phyloP scores from a whole-genome alignment of 2,797 vertebrate genomes.

The Vultur gryphus region DNA sequence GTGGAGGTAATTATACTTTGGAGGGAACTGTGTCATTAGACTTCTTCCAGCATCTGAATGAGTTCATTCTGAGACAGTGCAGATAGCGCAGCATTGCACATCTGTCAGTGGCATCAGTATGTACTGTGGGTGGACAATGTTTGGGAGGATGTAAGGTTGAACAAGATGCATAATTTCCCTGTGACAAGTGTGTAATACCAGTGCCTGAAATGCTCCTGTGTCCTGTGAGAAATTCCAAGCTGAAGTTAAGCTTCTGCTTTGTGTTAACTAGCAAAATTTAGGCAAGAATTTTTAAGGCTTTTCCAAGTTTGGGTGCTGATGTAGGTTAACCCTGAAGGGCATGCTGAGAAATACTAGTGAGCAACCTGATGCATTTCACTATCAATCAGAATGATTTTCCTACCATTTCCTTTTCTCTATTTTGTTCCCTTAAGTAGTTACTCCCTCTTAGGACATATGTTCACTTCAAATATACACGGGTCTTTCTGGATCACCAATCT shows the following conservation, averaged over 20 bases:
- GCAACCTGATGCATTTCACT: background rate
- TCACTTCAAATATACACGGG: background rate
- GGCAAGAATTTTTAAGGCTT: background rate
- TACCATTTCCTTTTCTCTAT: background rate
- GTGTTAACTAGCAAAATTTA: background rate
- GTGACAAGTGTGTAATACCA: background rate
- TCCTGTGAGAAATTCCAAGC: background rate
- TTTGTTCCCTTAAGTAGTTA: background rate
- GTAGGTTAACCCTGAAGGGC: background rate
- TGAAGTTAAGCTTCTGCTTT: background rate
- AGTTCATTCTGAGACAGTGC: background rate
- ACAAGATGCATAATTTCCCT: background rate
- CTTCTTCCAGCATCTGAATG: background rate
- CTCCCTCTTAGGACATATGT: background rate
- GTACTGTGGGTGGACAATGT: background rate
- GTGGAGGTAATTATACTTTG: background rate
- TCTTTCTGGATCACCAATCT: background rate
- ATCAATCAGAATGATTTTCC: background rate
- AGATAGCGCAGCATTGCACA: background rate
- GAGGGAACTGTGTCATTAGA: background rate
- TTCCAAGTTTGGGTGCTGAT: background rate
- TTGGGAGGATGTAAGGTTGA: background rate
- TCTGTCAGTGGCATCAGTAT: accelerated
- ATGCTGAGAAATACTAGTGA: background rate
- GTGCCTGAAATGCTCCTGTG: background rate